Conservation (phyloP, 2,797 vertebrate genomes). For the Furcifer pardalis region DNA sequence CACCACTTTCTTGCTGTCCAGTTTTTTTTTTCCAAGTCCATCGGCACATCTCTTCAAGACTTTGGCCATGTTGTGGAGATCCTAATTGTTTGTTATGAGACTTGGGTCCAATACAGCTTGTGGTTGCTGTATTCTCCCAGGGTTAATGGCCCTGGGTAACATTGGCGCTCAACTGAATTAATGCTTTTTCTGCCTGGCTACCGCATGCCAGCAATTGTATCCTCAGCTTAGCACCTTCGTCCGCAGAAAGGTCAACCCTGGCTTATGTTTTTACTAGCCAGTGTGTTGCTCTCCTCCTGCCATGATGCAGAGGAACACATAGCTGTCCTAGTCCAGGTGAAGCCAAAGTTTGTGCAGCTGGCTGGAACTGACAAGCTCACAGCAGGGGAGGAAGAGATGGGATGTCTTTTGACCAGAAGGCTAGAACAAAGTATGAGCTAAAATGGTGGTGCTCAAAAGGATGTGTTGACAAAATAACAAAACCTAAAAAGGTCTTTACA, state of each 20-base stretch:
- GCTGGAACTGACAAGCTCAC: conserved; percentile 43
- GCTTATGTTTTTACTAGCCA: conserved; percentile 43
- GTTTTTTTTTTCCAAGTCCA: neutral
- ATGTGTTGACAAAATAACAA: conserved; percentile 55
- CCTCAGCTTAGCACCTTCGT: conserved; percentile 43
- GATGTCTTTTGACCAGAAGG: conserved; percentile 49
- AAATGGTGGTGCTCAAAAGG: conserved; percentile 46
- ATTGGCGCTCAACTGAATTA: conserved; percentile 30
- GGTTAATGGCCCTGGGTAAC: conserved; percentile 6
- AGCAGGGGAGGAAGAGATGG: conserved; percentile 49
- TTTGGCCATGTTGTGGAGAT: neutral
- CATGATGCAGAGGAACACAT: conserved; percentile 26
- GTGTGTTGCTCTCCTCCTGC: conserved; percentile 39
- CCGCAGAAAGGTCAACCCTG: conserved; percentile 56
- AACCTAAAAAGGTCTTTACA: conserved; percentile 70
- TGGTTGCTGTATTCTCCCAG: conserved; percentile 15
- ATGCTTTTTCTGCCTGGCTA: conserved; percentile 40
- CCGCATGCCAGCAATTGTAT: conserved; percentile 34
- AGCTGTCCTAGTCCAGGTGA: conserved; percentile 34
- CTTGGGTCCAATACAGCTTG: neutral
- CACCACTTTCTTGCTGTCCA: neutral
- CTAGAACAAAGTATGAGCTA: conserved; percentile 17
- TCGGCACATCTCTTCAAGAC: neutral
- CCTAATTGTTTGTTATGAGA: conserved; percentile 23
- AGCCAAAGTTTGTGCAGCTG: conserved; percentile 48